phyloP scores from a whole-genome alignment of 2,797 vertebrate species.

The Prionace glauca region DNA sequence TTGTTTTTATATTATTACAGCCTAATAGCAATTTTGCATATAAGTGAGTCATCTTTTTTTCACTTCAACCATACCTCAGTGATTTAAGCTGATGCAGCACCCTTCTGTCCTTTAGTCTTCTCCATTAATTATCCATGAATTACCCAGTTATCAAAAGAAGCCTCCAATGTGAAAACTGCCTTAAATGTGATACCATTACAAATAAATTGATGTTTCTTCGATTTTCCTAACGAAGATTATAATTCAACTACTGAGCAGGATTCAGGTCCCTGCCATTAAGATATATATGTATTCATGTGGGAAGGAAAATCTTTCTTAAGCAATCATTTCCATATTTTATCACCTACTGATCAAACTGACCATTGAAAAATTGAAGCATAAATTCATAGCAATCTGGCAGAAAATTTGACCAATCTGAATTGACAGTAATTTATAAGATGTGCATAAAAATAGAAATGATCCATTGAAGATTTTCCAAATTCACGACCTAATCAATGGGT shows the following conservation, averaged over 20 bases:
- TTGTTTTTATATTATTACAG: background rate
- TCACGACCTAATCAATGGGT: background rate
- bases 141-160: background rate
- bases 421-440: background rate
- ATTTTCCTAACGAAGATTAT: background rate
- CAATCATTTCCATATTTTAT: background rate
- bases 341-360: background rate
- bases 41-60: background rate
- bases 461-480: background rate
- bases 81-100: background rate
- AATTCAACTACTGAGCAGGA: too few species aligned
- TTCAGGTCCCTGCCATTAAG: background rate
- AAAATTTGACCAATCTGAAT: background rate
- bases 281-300: background rate
- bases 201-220: background rate
- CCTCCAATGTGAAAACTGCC: background rate
- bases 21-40: background rate
- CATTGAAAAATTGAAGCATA: background rate
- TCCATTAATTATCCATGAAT: slow-evolving; percentile 16
- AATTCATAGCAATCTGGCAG: background rate
- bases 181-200: background rate
- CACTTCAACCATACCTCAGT: background rate
- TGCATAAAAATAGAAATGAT: background rate
- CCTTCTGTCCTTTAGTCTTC: background rate
- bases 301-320: background rate